A percentile compares a stretch with the other conserved stretches of the same genome.
Conservation (phyloP, 2,113 vertebrate genomes). For the Lycaon pictus region DNA sequence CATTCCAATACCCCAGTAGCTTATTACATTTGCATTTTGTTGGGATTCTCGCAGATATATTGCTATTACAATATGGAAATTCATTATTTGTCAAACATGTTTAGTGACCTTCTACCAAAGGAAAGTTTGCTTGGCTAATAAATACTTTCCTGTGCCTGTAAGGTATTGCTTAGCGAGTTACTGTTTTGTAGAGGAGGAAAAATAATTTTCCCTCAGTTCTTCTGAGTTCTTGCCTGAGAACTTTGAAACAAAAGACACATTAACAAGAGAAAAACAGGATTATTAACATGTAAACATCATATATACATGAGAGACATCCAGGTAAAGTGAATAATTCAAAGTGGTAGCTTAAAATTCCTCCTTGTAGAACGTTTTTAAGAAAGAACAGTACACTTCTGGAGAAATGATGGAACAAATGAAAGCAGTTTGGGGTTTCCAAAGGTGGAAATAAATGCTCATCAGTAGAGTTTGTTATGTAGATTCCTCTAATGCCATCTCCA, state of each 20-base stretch:
- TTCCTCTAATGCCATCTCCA: background rate
- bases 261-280: background rate
- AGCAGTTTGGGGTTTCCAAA: background rate
- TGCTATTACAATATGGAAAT: background rate
- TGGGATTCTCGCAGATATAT: background rate
- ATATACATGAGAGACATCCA: background rate
- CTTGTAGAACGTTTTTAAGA: background rate
- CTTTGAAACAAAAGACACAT: background rate
- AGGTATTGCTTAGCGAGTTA: background rate
- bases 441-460: background rate
- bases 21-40: background rate
- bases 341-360: background rate
- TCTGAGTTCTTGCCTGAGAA: background rate
- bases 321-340: background rate
- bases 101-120: background rate
- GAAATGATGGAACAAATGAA: background rate
- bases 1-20: background rate
- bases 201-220: background rate
- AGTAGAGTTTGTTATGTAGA: background rate
- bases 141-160: background rate
- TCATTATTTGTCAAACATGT: background rate
- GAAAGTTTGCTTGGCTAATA: background rate
- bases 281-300: background rate
- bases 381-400: background rate
- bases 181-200: background rate